phyloP scores from a whole-genome alignment of 35 echinoderm and acorn worm genomes.

The Lytechinus pictus region DNA sequence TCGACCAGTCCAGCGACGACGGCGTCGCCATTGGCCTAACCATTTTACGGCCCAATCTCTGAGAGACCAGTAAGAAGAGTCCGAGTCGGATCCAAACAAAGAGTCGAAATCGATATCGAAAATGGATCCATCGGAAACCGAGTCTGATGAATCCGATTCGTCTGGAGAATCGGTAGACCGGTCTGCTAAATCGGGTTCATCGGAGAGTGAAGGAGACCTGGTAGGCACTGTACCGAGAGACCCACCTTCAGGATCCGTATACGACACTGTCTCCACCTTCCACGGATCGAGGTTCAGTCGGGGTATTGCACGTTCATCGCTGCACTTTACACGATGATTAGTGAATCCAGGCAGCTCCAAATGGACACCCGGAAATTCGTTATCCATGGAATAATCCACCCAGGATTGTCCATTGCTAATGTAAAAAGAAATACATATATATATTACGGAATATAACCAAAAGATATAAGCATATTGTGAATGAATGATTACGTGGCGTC shows the following conservation, averaged over 20 bases:
- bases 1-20: not conserved
- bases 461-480: too few relatives aligned
- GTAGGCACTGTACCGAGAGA: not conserved
- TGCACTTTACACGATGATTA: not conserved
- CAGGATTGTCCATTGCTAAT: not conserved
- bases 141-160: not conserved
- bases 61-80: not conserved
- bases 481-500: too few relatives aligned
- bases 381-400: not conserved
- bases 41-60: not conserved
- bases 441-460: too few relatives aligned
- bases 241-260: not conserved
- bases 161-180: not conserved
- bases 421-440: too few relatives aligned
- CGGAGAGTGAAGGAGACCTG: not conserved
- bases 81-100: not conserved
- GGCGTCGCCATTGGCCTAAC: not conserved
- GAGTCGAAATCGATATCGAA: not conserved
- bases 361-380: too few relatives aligned
- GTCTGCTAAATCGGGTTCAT: not conserved
- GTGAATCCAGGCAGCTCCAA: not conserved
- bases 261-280: not conserved
- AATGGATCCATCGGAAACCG: not conserved
- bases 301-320: not conserved
- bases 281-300: not conserved